These are phyloP conservation scores for Ctenicera cuprea DNA, from an alignment of 2,888 invertebrate genomes.

Conservation along the genomic window DNA sequence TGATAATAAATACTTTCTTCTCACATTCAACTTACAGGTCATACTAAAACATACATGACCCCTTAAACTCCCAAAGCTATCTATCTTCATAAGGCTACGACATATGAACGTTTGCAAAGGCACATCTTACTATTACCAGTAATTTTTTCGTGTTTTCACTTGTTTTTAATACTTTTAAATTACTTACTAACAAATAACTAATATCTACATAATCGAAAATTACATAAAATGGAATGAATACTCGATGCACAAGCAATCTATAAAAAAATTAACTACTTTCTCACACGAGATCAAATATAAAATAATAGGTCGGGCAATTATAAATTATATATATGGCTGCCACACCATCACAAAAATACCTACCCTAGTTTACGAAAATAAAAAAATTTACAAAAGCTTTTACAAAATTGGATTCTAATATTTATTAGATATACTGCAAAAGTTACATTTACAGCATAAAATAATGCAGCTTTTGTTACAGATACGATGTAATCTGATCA, in stretches of 20 bases:
- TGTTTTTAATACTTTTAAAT: slow-evolving; percentile 35
- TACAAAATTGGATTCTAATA: slow-evolving; percentile 17
- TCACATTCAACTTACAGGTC: not conserved
- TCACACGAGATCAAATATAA: slow-evolving; percentile 48
- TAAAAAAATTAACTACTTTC: slow-evolving; percentile 44
- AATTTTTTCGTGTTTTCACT: not conserved
- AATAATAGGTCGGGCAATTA: slow-evolving; percentile 40
- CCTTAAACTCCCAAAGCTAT: slow-evolving; percentile 14
- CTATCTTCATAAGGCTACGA: slow-evolving; percentile 20
- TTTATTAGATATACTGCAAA: slow-evolving; percentile 1
- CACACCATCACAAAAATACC: slow-evolving; percentile 45
- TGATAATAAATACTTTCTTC: not conserved
- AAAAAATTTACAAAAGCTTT: slow-evolving; percentile 29
- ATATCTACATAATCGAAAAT: slow-evolving; percentile 28
- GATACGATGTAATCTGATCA: not conserved
- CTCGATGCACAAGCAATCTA: slow-evolving; percentile 25
- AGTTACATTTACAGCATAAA: not conserved
- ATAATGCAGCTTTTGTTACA: not conserved
- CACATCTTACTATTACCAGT: slow-evolving; percentile 22
- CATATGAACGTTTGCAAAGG: slow-evolving; percentile 22
- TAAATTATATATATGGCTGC: slow-evolving; percentile 47
- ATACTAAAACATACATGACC: not conserved
- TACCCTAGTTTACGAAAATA: not conserved
- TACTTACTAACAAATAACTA: slow-evolving; percentile 30
- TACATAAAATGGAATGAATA: slow-evolving; percentile 39